A percentile compares a stretch with the other conserved stretches of the same genome.
phyloP scores from a whole-genome alignment of 64 coral and sea anemone genomes.

The Stichodactyla mertensii region DNA sequence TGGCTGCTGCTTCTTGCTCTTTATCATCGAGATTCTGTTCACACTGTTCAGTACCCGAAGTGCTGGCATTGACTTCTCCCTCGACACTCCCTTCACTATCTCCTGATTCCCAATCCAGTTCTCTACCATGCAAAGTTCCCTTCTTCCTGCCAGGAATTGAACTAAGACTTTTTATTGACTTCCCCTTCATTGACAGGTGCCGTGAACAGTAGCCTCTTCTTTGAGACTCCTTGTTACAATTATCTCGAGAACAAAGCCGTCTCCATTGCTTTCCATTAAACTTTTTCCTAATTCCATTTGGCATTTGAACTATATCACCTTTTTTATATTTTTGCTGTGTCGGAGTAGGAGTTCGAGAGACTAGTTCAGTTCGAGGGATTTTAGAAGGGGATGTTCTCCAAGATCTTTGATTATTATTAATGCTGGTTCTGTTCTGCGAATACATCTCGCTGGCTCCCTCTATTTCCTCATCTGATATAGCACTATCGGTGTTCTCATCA shows the following conservation, averaged over 20 bases:
- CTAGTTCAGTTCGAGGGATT: slow-evolving; percentile 30
- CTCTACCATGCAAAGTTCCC: slow-evolving; percentile 56
- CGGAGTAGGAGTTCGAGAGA: slow-evolving; percentile 72
- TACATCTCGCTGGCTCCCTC: slow-evolving; percentile 43
- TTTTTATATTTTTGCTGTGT: slow-evolving; percentile 99
- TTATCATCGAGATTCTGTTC: slow-evolving; percentile 66
- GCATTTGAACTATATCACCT: slow-evolving; percentile 90
- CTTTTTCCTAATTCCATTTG: slow-evolving; percentile 94
- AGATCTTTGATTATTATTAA: slow-evolving; percentile 12
- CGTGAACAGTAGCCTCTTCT: slow-evolving; percentile 88
- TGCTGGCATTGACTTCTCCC: slow-evolving; percentile 58
- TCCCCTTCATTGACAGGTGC: slow-evolving; percentile 92
- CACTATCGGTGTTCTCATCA: slow-evolving; percentile 89
- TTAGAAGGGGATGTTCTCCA: slow-evolving; percentile 12
- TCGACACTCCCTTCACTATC: slow-evolving; percentile 98
- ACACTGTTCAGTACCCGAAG: slow-evolving; percentile 1
- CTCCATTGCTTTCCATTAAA: slow-evolving; percentile 99
- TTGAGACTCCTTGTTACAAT: slow-evolving; percentile 93
- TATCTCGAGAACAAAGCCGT: slow-evolving; percentile 83
- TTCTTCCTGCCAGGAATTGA: slow-evolving; percentile 79
- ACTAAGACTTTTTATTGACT: slow-evolving; percentile 49
- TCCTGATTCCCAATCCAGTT: slow-evolving; percentile 91
- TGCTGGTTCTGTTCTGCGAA: not conserved
- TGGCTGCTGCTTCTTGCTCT: slow-evolving; percentile 85
- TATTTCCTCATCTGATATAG: slow-evolving; percentile 92